Conservation (phyloP, 2,113 vertebrate genomes). For the Phoenicopterus ruber region DNA sequence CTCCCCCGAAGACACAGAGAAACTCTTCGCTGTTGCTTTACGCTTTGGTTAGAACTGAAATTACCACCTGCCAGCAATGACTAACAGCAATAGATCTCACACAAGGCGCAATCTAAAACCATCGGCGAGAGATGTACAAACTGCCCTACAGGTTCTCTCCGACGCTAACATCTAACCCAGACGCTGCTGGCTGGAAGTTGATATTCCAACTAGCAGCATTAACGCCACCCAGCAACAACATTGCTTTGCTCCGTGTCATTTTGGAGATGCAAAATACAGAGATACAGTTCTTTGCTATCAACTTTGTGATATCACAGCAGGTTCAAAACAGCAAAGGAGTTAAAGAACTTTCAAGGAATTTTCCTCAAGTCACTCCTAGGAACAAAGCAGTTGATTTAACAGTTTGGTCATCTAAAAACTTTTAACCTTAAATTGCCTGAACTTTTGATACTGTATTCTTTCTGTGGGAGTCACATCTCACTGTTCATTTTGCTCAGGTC, state of each 20-base stretch:
- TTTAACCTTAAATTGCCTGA: neutral
- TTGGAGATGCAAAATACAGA: neutral
- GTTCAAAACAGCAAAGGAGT: neutral
- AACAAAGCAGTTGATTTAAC: neutral
- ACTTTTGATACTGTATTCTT: neutral
- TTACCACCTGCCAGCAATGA: neutral
- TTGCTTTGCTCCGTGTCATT: neutral
- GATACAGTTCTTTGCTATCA: neutral
- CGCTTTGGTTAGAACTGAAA: neutral
- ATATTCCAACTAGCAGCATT: neutral
- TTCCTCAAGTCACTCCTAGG: neutral
- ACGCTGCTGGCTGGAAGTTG: neutral
- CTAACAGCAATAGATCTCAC: neutral
- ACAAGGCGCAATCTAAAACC: fast-evolving
- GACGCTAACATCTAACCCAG: neutral
- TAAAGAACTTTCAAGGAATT: neutral
- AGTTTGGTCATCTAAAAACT: neutral
- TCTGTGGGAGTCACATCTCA: neutral
- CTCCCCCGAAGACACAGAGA: neutral
- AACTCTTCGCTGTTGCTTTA: neutral
- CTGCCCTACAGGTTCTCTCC: neutral
- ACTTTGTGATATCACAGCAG: neutral
- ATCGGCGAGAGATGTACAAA: neutral
- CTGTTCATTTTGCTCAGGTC: neutral
- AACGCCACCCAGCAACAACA: neutral